Evolutionary conservation across 1,140 invertebrate species (phyloP), one percentile per base, ranked within the genome.

Genomic region (Metaphire vulgaris): DNA sequence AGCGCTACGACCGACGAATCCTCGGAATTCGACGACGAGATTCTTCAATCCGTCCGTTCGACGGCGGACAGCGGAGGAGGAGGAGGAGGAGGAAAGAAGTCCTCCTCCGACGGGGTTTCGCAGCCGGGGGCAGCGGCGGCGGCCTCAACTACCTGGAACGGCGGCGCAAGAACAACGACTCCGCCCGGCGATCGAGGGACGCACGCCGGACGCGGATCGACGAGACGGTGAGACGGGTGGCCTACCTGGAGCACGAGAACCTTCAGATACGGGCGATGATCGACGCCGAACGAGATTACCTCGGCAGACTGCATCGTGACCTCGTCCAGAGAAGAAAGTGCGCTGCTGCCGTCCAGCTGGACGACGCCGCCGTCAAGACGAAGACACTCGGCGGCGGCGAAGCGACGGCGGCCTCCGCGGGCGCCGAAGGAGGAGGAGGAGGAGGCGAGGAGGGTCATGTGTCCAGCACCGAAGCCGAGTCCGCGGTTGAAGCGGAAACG

Each of bases 121-220:
- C 41, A 6, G 80, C 31, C 79, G 78, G 1, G 77, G 83, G 26
- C 81, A 82, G 2, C 82, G 83, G 32, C 81, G 84, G 0, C 80
- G 81, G 74, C 83, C 81, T 84, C 26, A 82, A 83, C 1, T 87
- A 87, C 74, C 86, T 84, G 85, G 86, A 87, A 70, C 77, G 85
- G 34, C 79, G 86, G 15, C 68, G 86, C 65, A 86, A 86, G 73
- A 87, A 87, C 79, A 87, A 87, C 79, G 86, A 87, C 72, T 84
- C 86, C 1, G 86, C 86, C 0, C 86, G 86, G 77, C 68, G 85
- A 69, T 87, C 85, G 28, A 78, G 86, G 32, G 86, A 87, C 76
- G 80, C 84, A 12, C 67, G 86, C 65, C 74, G 86, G 29, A 81
- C 81, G 29, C 87, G 87, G 77, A 86, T 87, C 76, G 84, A 87